A percentile compares a stretch with the other conserved stretches of the same genome.
Conservation (phyloP, 2,113 vertebrate species). For the Notechis scutatus region DNA sequence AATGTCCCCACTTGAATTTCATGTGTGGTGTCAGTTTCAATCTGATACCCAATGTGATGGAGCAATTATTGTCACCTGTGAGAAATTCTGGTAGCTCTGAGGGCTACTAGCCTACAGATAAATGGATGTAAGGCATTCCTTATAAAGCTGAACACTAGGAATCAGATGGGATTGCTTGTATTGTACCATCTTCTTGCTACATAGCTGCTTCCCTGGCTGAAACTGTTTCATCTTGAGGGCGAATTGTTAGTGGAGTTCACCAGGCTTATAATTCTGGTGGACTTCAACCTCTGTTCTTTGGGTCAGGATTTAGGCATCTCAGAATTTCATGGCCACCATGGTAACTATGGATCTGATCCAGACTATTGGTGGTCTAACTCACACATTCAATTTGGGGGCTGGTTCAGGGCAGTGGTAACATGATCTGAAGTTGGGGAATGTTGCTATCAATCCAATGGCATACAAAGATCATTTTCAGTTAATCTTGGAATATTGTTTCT, state of each 20-base stretch:
- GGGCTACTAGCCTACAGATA: background rate
- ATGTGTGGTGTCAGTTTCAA: background rate
- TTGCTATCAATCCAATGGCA: background rate
- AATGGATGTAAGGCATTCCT: background rate
- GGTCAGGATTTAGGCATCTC: background rate
- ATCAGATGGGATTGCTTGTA: background rate
- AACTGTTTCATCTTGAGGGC: background rate
- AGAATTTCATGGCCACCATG: background rate
- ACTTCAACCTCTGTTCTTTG: background rate
- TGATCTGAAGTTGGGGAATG: background rate
- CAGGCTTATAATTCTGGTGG: background rate
- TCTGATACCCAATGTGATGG: background rate
- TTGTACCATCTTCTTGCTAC: background rate
- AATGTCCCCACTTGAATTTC: background rate
- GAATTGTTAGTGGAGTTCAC: background rate
- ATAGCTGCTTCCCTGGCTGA: background rate
- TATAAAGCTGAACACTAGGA: background rate
- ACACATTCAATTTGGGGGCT: background rate
- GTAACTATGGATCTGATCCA: background rate
- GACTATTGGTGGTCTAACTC: background rate
- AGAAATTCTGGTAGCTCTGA: background rate
- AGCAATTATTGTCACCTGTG: background rate
- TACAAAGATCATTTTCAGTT: background rate
- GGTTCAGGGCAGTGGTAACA: background rate
- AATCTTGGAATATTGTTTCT: background rate